Conservation (phyloP, 92 coral and sea anemone genomes). For the Porites cylindrica region DNA sequence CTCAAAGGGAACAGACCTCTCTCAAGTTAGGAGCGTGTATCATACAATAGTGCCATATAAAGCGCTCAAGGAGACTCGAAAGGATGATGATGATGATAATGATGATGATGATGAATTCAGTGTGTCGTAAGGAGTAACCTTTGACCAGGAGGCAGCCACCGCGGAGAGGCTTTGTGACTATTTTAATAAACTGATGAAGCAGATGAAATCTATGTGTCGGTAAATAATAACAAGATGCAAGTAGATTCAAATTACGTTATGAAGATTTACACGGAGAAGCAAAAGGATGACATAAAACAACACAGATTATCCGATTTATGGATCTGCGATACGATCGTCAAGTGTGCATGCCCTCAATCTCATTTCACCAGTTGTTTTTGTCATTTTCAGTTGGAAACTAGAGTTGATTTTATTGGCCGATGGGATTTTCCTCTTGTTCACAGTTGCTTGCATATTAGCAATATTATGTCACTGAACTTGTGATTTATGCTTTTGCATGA, state of each 20-base stretch:
- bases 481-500: no score
- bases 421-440: neutral
- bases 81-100: no score
- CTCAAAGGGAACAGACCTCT: no score
- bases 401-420: neutral
- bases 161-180: neutral
- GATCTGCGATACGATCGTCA: conserved; percentile 13
- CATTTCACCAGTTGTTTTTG: conserved; percentile 2
- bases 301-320: conserved; percentile 30
- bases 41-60: no score
- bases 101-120: no score
- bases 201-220: neutral
- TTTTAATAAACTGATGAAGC: neutral
- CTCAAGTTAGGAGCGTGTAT: no score
- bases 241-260: neutral
- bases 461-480: neutral
- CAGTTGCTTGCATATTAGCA: neutral
- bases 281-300: conserved; percentile 2
- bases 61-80: no score
- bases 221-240: no score
- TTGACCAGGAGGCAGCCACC: no score
- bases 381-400: neutral
- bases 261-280: neutral
- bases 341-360: neutral
- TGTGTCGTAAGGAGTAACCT: no score